These are phyloP conservation scores for Bombylius discolor DNA, from an alignment of 2,888 invertebrate genomes.

Conservation along the genomic window DNA sequence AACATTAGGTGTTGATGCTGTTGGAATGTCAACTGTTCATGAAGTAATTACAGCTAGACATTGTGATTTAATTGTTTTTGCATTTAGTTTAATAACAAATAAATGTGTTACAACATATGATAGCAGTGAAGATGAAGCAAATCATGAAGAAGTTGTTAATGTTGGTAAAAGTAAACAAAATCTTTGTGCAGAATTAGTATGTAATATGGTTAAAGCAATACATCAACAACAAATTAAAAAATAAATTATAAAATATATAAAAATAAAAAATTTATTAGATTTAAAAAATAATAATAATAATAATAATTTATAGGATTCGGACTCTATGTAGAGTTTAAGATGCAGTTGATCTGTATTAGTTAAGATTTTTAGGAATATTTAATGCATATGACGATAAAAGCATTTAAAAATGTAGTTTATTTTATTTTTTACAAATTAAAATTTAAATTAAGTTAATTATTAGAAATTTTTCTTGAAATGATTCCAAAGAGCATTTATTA, in stretches of 20 bases:
- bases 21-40: constrained; percentile 69
- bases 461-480: too few species aligned
- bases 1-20: constrained; percentile 72
- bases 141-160: constrained; percentile 81
- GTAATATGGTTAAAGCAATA: constrained; percentile 42
- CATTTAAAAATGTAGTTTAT: too few species aligned
- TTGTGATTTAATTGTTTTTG: constrained; percentile 81
- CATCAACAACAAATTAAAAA: constrained; percentile 37
- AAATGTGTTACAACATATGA: constrained; percentile 73
- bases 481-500: too few species aligned
- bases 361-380: too few species aligned
- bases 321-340: too few species aligned
- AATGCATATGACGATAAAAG: too few species aligned
- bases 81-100: constrained; percentile 90
- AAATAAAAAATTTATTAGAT: too few species aligned
- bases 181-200: constrained; percentile 52
- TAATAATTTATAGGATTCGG: too few species aligned
- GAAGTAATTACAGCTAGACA: constrained; percentile 85
- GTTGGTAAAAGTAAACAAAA: constrained; percentile 57
- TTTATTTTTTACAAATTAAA: too few species aligned
- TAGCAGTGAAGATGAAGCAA: constrained; percentile 50
- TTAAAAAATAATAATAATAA: too few species aligned
- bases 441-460: too few species aligned
- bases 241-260: background rate
- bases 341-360: too few species aligned